Percentiles rank a stretch among this genome's conserved stretches.
Conservation (phyloP, 2,113 vertebrate species). For the Choloepus hoffmanni region DNA sequence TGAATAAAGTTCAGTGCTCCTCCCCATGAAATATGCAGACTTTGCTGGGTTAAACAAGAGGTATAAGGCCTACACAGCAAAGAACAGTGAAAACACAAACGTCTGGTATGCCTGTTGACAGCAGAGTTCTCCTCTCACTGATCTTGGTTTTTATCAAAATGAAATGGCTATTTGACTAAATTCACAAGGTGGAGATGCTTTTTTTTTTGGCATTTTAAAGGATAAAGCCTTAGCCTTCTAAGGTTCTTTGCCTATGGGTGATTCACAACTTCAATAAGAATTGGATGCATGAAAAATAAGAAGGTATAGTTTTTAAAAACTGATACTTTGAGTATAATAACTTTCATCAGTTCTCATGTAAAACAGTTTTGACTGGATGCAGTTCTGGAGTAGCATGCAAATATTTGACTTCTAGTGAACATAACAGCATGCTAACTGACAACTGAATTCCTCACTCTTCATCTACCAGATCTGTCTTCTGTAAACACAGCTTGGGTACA, state of each 20-base stretch:
- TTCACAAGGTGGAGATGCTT: constrained; percentile 10
- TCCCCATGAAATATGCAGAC: neutral
- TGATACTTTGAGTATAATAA: neutral
- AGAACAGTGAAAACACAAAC: neutral
- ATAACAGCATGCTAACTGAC: neutral
- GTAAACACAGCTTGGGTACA: neutral
- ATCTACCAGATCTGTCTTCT: neutral
- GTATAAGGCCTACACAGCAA: fast-evolving
- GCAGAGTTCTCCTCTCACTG: neutral
- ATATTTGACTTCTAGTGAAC: neutral
- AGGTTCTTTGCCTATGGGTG: neutral
- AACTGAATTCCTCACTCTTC: neutral
- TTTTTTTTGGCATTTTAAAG: neutral
- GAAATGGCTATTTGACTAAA: neutral
- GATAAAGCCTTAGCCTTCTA: neutral
- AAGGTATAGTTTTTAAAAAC: neutral
- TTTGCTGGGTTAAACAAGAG: neutral
- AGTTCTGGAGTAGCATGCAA: neutral
- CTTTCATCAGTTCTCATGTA: neutral
- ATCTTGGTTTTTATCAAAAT: neutral
- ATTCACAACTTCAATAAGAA: constrained; percentile 46
- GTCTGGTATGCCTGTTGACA: fast-evolving
- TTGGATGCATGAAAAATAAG: constrained; percentile 32
- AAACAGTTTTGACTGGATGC: neutral
- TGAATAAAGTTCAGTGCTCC: neutral